Conservation (phyloP, 1,140 invertebrate species). For the Bactericera cockerelli region DNA sequence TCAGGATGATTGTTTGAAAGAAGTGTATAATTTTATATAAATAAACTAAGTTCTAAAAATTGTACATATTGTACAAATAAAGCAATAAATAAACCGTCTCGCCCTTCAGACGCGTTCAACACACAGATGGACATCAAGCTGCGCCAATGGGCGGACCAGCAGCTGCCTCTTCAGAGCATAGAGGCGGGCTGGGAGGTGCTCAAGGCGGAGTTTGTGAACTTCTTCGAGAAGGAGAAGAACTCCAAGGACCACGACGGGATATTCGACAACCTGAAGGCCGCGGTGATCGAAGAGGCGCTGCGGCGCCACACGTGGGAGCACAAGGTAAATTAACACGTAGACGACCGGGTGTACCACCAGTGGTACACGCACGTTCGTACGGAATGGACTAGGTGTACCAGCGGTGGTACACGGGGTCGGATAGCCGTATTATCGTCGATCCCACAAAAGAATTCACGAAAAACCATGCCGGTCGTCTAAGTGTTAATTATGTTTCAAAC, state of each 20-base stretch:
- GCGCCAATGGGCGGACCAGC: constrained; percentile 85
- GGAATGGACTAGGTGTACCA: no score
- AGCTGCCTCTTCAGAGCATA: constrained; percentile 69
- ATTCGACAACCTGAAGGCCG: constrained; percentile 76
- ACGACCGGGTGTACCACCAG: no score
- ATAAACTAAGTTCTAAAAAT: no score
- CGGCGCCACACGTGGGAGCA: constrained; percentile 83
- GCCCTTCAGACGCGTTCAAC: constrained; percentile 76
- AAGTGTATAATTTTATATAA: no score
- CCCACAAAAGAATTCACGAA: no score
- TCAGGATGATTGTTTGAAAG: no score
- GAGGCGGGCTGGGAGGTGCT: constrained; percentile 75
- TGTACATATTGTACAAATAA: no score
- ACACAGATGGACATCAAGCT: constrained; percentile 93
- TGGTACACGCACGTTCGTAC: no score
- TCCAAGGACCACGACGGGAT: constrained; percentile 68
- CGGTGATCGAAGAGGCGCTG: constrained; percentile 76
- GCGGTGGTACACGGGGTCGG: no score
- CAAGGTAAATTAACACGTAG: constrained; percentile 52
- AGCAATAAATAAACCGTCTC: no score
- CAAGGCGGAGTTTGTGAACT: constrained; percentile 64
- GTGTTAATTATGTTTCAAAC: constrained; percentile 4
- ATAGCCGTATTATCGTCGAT: no score
- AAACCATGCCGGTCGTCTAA: no score
- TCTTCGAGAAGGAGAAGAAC: constrained; percentile 56